A percentile compares a stretch with the other conserved stretches of the same genome.
These are phyloP conservation scores for Gallinago undulata DNA, from an alignment of 2,113 vertebrate genomes.

Conservation along the genomic window DNA sequence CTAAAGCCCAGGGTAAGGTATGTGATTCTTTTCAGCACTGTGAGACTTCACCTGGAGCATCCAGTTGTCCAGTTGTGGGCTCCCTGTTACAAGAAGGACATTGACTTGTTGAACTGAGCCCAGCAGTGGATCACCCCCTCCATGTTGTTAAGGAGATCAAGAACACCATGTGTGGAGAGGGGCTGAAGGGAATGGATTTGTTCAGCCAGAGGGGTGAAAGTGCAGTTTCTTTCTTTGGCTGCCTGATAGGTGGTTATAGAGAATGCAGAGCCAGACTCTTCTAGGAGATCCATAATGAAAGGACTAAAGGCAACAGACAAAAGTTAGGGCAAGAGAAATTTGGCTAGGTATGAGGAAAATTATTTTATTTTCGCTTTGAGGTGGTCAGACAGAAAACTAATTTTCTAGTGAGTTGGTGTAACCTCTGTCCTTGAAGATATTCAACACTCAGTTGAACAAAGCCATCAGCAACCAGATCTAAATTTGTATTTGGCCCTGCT, in stretches of 20 bases:
- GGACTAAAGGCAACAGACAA: neutral
- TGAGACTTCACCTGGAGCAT: neutral
- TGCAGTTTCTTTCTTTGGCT: neutral
- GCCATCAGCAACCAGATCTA: neutral
- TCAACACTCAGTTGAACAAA: neutral
- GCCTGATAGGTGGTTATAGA: neutral
- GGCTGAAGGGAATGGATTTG: neutral
- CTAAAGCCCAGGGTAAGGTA: rapidly evolving
- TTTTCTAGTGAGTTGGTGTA: neutral
- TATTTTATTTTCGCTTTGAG: neutral
- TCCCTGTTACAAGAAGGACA: neutral
- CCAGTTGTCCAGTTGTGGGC: neutral
- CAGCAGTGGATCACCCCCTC: neutral
- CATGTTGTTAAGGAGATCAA: neutral
- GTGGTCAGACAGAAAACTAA: neutral
- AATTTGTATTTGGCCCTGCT: neutral
- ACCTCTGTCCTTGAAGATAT: neutral
- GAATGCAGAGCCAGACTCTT: neutral
- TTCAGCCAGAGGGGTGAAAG: neutral
- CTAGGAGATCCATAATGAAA: neutral
- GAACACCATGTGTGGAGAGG: neutral
- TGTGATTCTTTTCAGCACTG: neutral
- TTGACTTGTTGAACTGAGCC: neutral
- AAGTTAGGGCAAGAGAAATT: neutral
- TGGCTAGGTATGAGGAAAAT: neutral